Evolutionary conservation across 2,888 invertebrate genomes (phyloP).

Genomic region (Ernsta delagoae): DNA sequence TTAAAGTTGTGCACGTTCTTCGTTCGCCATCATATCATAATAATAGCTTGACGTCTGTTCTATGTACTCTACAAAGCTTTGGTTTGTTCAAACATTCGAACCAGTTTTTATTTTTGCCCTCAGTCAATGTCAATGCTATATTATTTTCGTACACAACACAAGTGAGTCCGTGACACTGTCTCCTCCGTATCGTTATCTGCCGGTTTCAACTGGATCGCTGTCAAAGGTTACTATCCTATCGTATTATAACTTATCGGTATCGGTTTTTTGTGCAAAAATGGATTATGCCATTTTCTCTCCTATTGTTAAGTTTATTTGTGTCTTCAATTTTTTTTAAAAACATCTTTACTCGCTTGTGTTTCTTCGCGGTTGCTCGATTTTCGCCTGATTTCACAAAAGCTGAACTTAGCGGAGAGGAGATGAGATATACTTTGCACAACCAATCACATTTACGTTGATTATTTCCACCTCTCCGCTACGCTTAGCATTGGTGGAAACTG

Average conservation of each 20-base stretch:
- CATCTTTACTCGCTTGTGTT: too few species aligned
- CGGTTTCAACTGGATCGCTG: slow-evolving; percentile 51
- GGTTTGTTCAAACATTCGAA: slow-evolving; percentile 32
- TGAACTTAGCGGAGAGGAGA: too few species aligned
- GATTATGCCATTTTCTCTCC: too few species aligned
- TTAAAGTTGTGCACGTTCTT: slow-evolving; percentile 18
- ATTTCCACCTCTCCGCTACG: too few species aligned
- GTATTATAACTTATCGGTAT: too few species aligned
- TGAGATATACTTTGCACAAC: too few species aligned
- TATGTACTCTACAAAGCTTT: slow-evolving; percentile 16
- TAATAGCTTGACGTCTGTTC: background rate
- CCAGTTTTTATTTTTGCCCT: slow-evolving; percentile 51
- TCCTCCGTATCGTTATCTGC: slow-evolving; percentile 49
- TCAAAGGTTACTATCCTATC: slow-evolving; percentile 50
- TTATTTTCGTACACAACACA: slow-evolving; percentile 48
- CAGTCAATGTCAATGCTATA: slow-evolving; percentile 52
- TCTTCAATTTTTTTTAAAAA: too few species aligned
- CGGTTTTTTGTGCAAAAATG: slow-evolving; percentile 50
- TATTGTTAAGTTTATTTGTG: too few species aligned
- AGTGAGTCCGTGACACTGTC: slow-evolving; percentile 57
- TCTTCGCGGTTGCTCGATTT: too few species aligned
- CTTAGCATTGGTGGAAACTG: too few species aligned
- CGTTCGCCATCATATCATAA: background rate
- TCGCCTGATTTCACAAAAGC: too few species aligned
- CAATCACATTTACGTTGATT: too few species aligned